phyloP scores from a whole-genome alignment of 35 echinoderm and acorn worm genomes.

The Anneissia japonica region DNA sequence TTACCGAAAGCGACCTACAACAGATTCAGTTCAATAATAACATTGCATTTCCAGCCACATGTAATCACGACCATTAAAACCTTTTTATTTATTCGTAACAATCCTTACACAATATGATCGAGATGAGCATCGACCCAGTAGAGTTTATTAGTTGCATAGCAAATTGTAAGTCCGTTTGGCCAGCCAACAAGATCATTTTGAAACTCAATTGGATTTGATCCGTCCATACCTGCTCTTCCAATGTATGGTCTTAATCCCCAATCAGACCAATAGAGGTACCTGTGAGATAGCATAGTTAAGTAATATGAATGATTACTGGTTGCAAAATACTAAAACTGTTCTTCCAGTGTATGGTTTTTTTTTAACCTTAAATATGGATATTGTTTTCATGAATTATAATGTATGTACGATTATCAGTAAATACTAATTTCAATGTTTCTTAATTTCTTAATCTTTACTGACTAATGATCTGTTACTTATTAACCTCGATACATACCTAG shows the following conservation, averaged over 20 bases:
- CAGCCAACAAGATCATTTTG: neutral
- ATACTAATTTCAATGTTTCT: neutral
- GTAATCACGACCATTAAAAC: neutral
- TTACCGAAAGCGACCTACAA: neutral
- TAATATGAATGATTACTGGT: neutral
- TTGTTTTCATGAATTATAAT: neutral
- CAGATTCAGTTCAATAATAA: neutral
- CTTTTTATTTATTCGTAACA: neutral
- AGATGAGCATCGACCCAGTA: conserved; percentile 35
- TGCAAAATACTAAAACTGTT: neutral
- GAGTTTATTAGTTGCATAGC: neutral
- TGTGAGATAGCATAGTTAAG: neutral
- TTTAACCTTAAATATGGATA: neutral
- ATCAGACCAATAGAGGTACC: conserved; percentile 41
- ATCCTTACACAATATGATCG: conserved; percentile 24
- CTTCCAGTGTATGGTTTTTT: neutral
- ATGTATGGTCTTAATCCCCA: conserved; percentile 27
- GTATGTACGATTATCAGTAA: neutral
- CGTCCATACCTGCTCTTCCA: conserved; percentile 16
- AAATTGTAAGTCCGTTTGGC: conserved; percentile 32
- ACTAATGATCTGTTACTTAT: too few species aligned
- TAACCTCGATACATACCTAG: too few species aligned
- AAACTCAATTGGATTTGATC: neutral
- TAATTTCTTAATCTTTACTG: neutral
- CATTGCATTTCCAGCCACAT: neutral